A percentile compares a stretch with the other conserved stretches of the same genome.
Evolutionary conservation across 2,797 vertebrate species (phyloP).

Genomic region (Xenops minutus): DNA sequence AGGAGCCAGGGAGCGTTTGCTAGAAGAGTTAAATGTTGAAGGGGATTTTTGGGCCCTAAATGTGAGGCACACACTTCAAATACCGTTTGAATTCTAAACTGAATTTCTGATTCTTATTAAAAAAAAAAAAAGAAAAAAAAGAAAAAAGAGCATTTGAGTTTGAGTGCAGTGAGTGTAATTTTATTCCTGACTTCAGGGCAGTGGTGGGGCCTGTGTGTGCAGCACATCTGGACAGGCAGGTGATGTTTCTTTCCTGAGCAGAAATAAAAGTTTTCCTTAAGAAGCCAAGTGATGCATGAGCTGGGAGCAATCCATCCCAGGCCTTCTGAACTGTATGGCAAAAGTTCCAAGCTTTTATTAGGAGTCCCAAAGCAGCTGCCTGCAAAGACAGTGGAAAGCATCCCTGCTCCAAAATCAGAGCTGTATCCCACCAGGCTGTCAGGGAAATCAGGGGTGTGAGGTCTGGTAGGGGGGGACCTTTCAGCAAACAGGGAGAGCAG

Average conservation of each 20-base stretch:
- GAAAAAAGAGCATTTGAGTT: background rate
- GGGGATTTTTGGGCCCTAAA: background rate
- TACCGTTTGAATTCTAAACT: background rate
- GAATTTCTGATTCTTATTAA: background rate
- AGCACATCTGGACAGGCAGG: background rate
- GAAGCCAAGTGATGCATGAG: background rate
- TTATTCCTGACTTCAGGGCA: background rate
- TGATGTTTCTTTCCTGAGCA: background rate
- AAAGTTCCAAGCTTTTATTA: background rate
- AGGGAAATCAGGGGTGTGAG: background rate
- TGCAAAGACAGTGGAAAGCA: background rate
- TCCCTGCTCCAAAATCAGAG: background rate
- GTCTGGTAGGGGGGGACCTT: background rate
- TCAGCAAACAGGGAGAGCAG: background rate
- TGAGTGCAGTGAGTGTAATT: background rate
- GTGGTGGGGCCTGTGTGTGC: background rate
- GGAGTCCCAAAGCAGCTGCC: background rate
- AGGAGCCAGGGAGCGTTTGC: background rate
- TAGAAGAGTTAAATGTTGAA: background rate
- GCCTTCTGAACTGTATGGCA: background rate
- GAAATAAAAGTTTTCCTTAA: background rate
- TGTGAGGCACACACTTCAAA: background rate
- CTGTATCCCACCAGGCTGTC: background rate
- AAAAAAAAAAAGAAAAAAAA: background rate
- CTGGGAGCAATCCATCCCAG: background rate